Conservation (phyloP, 2,797 vertebrate genomes). For the Momotus momota region DNA sequence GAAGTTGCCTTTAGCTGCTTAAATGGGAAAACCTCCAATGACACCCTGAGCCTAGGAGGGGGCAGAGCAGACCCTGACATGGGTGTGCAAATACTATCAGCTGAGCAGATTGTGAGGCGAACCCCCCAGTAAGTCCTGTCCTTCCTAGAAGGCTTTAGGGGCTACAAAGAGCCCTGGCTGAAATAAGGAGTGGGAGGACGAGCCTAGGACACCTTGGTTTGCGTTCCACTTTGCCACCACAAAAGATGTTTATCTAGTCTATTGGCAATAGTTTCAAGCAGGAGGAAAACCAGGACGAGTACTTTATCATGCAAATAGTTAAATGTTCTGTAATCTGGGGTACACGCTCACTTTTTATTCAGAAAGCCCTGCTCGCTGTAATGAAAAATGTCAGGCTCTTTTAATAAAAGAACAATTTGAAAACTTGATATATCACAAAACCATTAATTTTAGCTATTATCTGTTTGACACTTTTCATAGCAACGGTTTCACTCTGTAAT, state of each 20-base stretch:
- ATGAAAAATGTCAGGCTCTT: conserved; percentile 70
- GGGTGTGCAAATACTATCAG: background rate
- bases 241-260: conserved; percentile 52
- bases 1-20: conserved; percentile 41
- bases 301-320: conserved; percentile 66
- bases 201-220: conserved; percentile 17
- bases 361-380: conserved; percentile 53
- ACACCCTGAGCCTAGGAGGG: conserved; percentile 1
- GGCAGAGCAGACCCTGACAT: conserved; percentile 4
- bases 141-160: background rate
- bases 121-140: background rate
- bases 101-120: background rate
- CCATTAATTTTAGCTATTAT: conserved; percentile 81
- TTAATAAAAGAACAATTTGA: conserved; percentile 76
- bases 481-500: conserved; percentile 72
- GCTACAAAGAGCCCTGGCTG: background rate
- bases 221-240: background rate
- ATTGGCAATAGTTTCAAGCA: conserved; percentile 46
- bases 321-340: conserved; percentile 69
- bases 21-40: conserved; percentile 55
- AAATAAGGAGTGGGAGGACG: background rate
- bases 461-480: conserved; percentile 78
- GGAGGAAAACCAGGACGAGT: conserved; percentile 13
- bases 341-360: conserved; percentile 68
- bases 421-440: conserved; percentile 78